Evolutionary conservation across 2,113 vertebrate genomes (phyloP).

Genomic region (Eretmochelys imbricata): DNA sequence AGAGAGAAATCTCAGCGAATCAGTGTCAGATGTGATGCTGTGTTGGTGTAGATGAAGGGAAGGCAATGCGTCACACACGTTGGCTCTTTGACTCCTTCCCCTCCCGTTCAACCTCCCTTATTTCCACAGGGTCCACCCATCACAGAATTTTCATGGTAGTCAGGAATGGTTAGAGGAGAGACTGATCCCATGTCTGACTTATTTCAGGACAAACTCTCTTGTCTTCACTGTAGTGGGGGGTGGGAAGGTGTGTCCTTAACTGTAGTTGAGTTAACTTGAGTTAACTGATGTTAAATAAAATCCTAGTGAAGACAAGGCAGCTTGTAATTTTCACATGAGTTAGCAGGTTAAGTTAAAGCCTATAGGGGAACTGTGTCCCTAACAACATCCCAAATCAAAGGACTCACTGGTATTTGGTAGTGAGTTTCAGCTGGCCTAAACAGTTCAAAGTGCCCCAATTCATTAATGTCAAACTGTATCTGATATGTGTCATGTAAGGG

Average conservation of each 20-base stretch:
- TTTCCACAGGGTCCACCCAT: neutral
- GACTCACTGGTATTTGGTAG: neutral
- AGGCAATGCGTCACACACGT: neutral
- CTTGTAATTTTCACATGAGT: neutral
- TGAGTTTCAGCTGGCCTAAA: neutral
- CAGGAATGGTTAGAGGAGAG: neutral
- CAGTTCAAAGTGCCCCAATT: neutral
- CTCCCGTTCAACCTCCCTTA: neutral
- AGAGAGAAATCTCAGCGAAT: conserved; percentile 18
- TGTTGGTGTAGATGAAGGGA: neutral
- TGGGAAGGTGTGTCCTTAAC: too few relatives aligned
- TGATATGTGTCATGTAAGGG: neutral
- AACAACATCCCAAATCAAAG: neutral
- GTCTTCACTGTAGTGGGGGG: neutral
- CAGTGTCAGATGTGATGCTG: accelerated
- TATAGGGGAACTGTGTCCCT: neutral
- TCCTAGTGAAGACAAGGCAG: neutral
- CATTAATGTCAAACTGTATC: neutral
- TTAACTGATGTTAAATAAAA: conserved; percentile 29
- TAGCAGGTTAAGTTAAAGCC: conserved; percentile 12
- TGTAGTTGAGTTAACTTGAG: neutral
- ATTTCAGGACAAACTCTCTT: conserved; percentile 27
- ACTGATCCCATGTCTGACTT: conserved; percentile 21
- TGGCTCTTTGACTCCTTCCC: neutral
- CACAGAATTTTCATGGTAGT: neutral